Conservation (phyloP, 2,113 vertebrate genomes). For the Bubo blakistoni region DNA sequence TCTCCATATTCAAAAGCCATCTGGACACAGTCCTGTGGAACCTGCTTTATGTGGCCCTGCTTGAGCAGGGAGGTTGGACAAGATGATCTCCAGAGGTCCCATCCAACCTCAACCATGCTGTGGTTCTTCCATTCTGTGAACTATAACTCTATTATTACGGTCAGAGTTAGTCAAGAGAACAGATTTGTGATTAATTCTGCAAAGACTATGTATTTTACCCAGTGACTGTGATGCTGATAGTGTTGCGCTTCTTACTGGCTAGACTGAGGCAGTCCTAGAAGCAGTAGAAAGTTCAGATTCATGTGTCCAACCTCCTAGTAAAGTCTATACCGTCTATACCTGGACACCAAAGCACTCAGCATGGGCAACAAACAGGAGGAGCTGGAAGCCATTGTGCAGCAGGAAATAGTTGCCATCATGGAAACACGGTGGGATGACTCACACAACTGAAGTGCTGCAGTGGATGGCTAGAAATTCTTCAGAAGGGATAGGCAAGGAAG, state of each 20-base stretch:
- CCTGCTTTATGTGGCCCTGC: accelerated
- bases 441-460: neutral
- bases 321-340: neutral
- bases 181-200: neutral
- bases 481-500: neutral
- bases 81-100: neutral
- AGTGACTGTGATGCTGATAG: neutral
- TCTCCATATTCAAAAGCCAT: neutral
- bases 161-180: neutral
- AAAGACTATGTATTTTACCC: neutral
- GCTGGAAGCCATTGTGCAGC: neutral
- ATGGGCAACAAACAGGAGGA: neutral
- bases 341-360: neutral
- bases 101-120: neutral
- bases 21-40: neutral
- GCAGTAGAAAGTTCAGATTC: neutral
- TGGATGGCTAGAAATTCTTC: neutral
- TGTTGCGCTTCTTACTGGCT: neutral
- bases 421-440: neutral
- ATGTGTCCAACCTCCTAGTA: neutral
- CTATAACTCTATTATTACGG: neutral
- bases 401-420: neutral
- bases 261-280: neutral
- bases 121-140: neutral
- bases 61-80: neutral